Evolutionary conservation across 2,797 vertebrate species (phyloP).

Genomic region (Alosa sapidissima): DNA sequence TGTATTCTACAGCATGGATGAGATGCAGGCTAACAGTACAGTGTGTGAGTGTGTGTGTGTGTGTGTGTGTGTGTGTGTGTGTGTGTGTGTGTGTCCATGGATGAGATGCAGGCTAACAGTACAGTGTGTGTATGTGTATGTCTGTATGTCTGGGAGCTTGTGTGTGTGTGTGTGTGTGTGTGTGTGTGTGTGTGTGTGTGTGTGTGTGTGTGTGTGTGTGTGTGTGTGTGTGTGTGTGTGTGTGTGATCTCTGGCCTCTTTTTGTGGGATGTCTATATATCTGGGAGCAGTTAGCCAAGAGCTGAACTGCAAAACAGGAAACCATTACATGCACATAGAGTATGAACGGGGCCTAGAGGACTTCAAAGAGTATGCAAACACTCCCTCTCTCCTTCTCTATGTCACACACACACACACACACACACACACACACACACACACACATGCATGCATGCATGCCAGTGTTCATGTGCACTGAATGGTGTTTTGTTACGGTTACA

Average conservation of each 20-base stretch:
- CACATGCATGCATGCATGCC: background rate
- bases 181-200: conserved; percentile 27
- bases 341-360: background rate
- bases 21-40: no score
- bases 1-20: no score
- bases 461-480: no score
- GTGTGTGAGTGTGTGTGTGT: conserved; percentile 1
- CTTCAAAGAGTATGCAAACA: background rate
- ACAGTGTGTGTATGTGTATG: background rate
- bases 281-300: background rate
- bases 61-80: conserved; percentile 30
- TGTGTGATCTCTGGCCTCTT: background rate
- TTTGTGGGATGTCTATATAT: background rate
- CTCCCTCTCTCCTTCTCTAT: no score
- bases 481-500: no score
- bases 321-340: background rate
- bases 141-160: conserved; percentile 26
- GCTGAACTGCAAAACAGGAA: background rate
- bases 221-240: conserved; percentile 3
- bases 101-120: no score
- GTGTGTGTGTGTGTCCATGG: background rate
- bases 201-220: conserved; percentile 10
- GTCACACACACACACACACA: no score
- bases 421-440: background rate
- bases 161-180: conserved; percentile 6